Evolutionary conservation across 2,797 vertebrate species (phyloP).

Genomic region (Molossus alvarezi): DNA sequence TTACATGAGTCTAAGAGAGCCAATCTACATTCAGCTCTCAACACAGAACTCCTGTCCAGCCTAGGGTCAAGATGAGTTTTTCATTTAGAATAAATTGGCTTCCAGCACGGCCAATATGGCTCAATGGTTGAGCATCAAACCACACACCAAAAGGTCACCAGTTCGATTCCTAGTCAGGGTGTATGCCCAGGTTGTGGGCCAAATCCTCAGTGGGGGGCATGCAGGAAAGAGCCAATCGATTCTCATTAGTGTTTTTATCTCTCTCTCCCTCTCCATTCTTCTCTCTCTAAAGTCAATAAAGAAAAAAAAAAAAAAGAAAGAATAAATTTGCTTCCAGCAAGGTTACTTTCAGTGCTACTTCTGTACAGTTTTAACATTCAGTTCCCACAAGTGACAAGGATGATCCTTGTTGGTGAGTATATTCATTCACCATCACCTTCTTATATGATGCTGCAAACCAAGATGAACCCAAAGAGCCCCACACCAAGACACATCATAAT

Average conservation of each 20-base stretch:
- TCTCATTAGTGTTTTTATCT: too few species aligned
- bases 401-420: not conserved
- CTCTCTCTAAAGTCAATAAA: too few species aligned
- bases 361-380: not conserved
- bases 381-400: not conserved
- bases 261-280: too few species aligned
- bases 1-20: slow-evolving; percentile 1
- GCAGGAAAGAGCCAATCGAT: too few species aligned
- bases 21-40: not conserved
- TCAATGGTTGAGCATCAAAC: too few species aligned
- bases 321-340: not conserved
- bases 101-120: not conserved
- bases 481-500: not conserved
- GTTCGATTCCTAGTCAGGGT: too few species aligned
- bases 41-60: not conserved
- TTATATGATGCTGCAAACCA: not conserved
- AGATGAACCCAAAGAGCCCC: not conserved
- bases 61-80: not conserved
- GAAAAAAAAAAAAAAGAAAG: not conserved
- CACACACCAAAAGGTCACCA: too few species aligned
- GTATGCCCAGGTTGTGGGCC: too few species aligned
- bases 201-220: too few species aligned
- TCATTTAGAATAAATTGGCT: not conserved
- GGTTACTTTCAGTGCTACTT: not conserved
- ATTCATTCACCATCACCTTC: not conserved